Percentiles rank a stretch among this genome's conserved stretches.
phyloP scores from a whole-genome alignment of 2,113 vertebrate genomes.

The Hypocryptadius cinnamomeus region DNA sequence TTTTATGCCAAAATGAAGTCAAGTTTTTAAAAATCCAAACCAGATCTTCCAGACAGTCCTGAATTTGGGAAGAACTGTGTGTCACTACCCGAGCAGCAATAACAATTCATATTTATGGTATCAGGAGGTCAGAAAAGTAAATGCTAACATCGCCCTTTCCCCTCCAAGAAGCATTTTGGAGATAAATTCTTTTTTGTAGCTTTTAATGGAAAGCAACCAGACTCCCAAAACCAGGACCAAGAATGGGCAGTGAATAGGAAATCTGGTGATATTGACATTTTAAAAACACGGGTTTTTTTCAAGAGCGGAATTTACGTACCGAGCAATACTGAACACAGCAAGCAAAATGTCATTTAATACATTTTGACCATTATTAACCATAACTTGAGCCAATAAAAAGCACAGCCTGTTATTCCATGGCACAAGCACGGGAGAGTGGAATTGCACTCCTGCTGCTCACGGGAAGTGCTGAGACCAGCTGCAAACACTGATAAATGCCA shows the following conservation, averaged over 20 bases:
- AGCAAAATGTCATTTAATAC: background rate
- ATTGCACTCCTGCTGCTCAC: background rate
- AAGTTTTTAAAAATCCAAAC: background rate
- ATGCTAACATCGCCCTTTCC: background rate
- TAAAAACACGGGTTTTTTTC: background rate
- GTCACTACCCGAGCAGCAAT: accelerated
- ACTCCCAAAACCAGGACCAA: background rate
- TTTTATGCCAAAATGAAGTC: background rate
- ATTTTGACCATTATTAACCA: background rate
- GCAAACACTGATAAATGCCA: background rate
- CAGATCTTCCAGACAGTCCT: background rate
- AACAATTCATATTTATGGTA: background rate
- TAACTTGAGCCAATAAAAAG: background rate
- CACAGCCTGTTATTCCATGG: background rate
- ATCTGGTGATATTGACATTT: background rate
- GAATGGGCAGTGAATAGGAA: background rate
- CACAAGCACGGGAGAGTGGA: background rate
- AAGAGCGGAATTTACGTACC: background rate
- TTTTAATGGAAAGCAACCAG: background rate
- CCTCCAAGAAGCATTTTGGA: background rate
- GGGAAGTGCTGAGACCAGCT: slow-evolving; percentile 5
- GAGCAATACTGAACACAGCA: background rate
- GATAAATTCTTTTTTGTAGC: background rate
- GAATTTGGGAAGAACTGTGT: background rate
- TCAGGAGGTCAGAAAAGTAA: background rate